phyloP scores from a whole-genome alignment of 2,113 vertebrate genomes.

The Electrona antarctica region DNA sequence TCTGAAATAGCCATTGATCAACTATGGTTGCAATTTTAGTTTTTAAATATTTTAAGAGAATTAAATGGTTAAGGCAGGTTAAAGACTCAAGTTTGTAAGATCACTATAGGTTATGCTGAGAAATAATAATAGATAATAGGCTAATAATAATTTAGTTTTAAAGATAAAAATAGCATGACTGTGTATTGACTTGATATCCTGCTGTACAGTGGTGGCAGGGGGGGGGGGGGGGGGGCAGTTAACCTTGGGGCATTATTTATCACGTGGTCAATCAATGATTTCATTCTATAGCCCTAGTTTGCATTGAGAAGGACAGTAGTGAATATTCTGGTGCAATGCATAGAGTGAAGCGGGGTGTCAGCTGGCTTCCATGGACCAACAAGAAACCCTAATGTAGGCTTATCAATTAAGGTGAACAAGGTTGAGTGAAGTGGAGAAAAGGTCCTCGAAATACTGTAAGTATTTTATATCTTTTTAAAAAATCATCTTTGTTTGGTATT shows the following conservation, averaged over 20 bases:
- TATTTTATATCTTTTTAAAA: background rate
- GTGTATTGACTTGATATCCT: conserved; percentile 63
- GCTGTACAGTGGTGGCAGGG: conserved; percentile 71
- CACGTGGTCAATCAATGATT: conserved; percentile 78
- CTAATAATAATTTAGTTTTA: background rate
- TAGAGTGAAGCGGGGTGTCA: conserved; percentile 10
- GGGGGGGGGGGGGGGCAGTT: conserved; percentile 72
- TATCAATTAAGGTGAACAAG: background rate
- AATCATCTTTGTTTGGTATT: background rate
- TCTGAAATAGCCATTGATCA: no score
- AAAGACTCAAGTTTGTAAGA: no score
- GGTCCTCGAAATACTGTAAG: conserved; percentile 46
- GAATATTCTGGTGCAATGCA: conserved; percentile 37
- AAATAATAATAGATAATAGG: background rate
- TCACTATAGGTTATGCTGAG: background rate
- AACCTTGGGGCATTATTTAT: conserved; percentile 71
- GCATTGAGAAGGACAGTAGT: conserved; percentile 18
- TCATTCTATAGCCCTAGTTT: conserved; percentile 65
- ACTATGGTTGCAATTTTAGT: no score
- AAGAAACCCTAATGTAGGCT: conserved; percentile 12
- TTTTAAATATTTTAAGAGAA: no score
- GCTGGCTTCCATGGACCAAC: conserved; percentile 26
- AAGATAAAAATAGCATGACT: conserved; percentile 21
- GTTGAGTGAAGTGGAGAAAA: conserved; percentile 12
- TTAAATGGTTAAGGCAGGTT: no score